phyloP scores from a whole-genome alignment of 1,140 invertebrate genomes.

The Dendroctonus ponderosae region DNA sequence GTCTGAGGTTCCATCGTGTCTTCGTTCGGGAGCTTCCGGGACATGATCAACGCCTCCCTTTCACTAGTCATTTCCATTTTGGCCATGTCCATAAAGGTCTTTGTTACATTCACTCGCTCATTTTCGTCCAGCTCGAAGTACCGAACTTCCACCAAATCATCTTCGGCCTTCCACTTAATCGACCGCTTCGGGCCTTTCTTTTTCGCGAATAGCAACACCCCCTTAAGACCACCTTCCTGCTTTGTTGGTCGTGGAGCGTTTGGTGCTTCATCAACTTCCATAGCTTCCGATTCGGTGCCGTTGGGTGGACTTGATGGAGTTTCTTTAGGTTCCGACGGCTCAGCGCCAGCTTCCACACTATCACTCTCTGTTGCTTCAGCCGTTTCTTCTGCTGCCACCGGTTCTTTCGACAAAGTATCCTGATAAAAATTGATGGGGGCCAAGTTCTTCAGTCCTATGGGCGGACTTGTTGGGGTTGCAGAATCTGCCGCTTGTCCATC shows the following conservation, averaged over 20 bases:
- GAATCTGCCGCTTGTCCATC: slow-evolving; percentile 48
- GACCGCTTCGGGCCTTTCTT: slow-evolving; percentile 76
- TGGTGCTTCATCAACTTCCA: slow-evolving; percentile 13
- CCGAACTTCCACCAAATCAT: slow-evolving; percentile 75
- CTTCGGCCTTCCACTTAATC: slow-evolving; percentile 79
- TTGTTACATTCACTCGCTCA: slow-evolving; percentile 91
- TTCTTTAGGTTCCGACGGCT: slow-evolving; percentile 39
- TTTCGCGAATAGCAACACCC: slow-evolving; percentile 45
- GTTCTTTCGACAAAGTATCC: slow-evolving; percentile 73
- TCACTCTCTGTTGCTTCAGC: slow-evolving; percentile 52
- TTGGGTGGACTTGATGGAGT: slow-evolving; percentile 31
- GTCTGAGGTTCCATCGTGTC: slow-evolving; percentile 78
- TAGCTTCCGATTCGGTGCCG: slow-evolving; percentile 34
- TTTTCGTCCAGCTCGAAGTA: slow-evolving; percentile 93
- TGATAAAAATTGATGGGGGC: slow-evolving; percentile 83
- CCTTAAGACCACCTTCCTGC: slow-evolving; percentile 38
- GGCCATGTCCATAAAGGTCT: slow-evolving; percentile 90
- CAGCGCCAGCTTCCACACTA: slow-evolving; percentile 51
- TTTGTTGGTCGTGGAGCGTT: slow-evolving; percentile 1
- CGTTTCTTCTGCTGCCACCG: slow-evolving; percentile 60
- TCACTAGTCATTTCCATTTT: slow-evolving; percentile 84
- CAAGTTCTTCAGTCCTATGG: slow-evolving; percentile 51
- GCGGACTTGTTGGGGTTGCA: slow-evolving; percentile 41
- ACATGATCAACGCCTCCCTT: slow-evolving; percentile 72
- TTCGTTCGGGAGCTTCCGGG: slow-evolving; percentile 71